Conservation (phyloP, 2,113 vertebrate genomes). For the Chroicocephalus ridibundus region DNA sequence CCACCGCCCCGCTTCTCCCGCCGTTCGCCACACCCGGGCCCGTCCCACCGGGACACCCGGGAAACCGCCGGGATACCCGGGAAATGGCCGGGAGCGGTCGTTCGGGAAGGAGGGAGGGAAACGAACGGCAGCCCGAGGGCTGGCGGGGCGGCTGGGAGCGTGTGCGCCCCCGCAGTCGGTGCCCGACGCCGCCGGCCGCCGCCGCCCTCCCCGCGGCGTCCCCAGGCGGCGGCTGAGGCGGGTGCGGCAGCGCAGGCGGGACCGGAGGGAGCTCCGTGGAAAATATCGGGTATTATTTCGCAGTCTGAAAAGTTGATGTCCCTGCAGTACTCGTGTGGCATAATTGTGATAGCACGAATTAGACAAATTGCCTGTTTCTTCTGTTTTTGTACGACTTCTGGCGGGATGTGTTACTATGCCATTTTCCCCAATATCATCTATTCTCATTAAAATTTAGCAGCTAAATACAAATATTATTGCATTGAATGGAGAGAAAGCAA, state of each 20-base stretch:
- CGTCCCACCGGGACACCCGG: neutral
- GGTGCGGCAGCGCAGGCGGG: fast-evolving
- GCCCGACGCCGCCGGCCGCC: fast-evolving
- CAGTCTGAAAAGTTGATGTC: neutral
- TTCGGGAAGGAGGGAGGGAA: neutral
- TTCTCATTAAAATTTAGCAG: neutral
- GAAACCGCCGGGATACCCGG: neutral
- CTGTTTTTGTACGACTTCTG: fast-evolving
- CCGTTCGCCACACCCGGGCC: neutral
- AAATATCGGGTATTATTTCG: fast-evolving
- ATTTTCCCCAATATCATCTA: fast-evolving
- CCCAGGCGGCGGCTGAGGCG: fast-evolving
- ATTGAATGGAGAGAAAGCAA: neutral
- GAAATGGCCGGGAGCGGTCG: no score
- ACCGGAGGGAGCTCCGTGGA: fast-evolving
- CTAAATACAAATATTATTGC: neutral
- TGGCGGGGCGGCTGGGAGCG: neutral
- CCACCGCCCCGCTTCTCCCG: neutral
- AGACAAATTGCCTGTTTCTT: fast-evolving
- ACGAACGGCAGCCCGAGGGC: fast-evolving
- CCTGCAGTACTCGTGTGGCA: fast-evolving
- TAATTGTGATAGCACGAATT: fast-evolving
- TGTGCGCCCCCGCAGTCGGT: neutral
- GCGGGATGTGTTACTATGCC: neutral
- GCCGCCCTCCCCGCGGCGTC: fast-evolving